phyloP scores from a whole-genome alignment of 2,113 vertebrate genomes.

The Serilophus lunatus region DNA sequence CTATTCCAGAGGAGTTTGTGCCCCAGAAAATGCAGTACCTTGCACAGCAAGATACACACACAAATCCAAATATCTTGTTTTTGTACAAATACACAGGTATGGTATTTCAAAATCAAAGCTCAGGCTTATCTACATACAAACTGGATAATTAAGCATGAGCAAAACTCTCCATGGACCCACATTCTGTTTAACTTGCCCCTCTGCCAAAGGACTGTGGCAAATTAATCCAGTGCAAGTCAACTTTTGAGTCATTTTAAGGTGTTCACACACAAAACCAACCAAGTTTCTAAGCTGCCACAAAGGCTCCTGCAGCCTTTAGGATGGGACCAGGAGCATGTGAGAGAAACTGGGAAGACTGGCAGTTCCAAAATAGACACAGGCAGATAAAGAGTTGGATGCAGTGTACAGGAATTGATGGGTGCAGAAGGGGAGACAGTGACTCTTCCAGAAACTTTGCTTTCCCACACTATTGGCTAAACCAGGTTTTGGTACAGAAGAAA shows the following conservation, averaged over 20 bases:
- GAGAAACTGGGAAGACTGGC: not conserved
- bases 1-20: not conserved
- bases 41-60: not conserved
- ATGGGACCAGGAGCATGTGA: not conserved
- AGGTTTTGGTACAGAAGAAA: not conserved
- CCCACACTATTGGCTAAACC: not conserved
- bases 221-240: not conserved
- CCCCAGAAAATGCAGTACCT: not conserved
- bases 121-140: not conserved
- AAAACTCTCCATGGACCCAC: not conserved
- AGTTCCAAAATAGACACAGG: not conserved
- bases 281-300: not conserved
- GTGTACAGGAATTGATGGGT: not conserved
- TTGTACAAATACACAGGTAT: not conserved
- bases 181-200: not conserved
- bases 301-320: not conserved
- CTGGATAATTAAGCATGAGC: not conserved
- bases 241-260: not conserved
- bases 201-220: not conserved
- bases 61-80: not conserved
- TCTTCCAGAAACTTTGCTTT: not conserved
- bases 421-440: not conserved
- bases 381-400: not conserved
- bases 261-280: not conserved
- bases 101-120: not conserved